Evolutionary conservation across 2,888 invertebrate species (phyloP).

Genomic region (Xestia c-nigrum): DNA sequence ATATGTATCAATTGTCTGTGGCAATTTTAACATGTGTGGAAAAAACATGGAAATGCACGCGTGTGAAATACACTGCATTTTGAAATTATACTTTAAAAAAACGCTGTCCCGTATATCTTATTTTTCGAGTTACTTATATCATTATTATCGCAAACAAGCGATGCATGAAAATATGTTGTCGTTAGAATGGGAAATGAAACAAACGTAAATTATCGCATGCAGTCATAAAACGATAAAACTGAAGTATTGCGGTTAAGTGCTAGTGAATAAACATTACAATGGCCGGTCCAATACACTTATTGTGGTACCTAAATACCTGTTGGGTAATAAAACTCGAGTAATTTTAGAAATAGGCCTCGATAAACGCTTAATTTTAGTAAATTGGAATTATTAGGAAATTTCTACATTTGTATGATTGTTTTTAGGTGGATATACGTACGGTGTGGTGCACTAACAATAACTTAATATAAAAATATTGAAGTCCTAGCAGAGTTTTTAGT

Average conservation of each 20-base stretch:
- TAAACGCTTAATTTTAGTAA: not conserved
- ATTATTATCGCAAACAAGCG: too few species aligned
- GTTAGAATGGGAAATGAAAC: constrained; percentile 18
- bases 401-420: not conserved
- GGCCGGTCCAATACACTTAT: constrained; percentile 6
- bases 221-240: constrained; percentile 37
- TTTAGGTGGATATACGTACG: not conserved
- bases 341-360: constrained; percentile 27
- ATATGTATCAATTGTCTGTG: too few species aligned
- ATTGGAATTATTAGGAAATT: not conserved
- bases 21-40: too few species aligned
- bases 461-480: not conserved
- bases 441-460: not conserved
- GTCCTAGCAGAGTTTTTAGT: not conserved
- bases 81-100: too few species aligned
- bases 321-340: constrained; percentile 35
- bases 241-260: constrained; percentile 36
- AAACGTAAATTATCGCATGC: constrained; percentile 30
- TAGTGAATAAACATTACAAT: constrained; percentile 43
- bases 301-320: constrained; percentile 3
- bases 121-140: too few species aligned
- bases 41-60: too few species aligned
- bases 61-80: too few species aligned
- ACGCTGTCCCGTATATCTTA: too few species aligned
- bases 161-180: constrained; percentile 2